phyloP scores from a whole-genome alignment of 2,888 invertebrate genomes.

The Anoplius nigerrimus region DNA sequence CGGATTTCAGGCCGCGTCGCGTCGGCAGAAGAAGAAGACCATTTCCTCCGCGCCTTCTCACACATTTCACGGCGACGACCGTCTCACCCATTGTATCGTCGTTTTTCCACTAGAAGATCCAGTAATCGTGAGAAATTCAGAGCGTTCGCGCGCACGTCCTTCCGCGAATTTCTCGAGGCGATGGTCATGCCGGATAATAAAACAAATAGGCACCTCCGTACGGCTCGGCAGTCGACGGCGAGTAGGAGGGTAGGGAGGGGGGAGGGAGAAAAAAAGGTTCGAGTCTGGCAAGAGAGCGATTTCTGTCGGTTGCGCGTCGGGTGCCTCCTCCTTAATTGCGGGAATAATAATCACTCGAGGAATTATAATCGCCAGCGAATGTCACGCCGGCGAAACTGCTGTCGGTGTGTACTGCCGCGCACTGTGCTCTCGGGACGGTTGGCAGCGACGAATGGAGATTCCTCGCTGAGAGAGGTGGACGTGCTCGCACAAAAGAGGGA shows the following conservation, averaged over 20 bases:
- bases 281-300: constrained; percentile 30
- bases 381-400: constrained; percentile 38
- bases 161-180: constrained; percentile 37
- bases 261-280: constrained; percentile 30
- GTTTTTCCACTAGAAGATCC: constrained; percentile 41
- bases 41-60: constrained; percentile 26
- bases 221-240: background rate
- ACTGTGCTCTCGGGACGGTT: background rate
- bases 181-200: constrained; percentile 53
- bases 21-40: too few species aligned
- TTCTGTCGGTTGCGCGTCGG: constrained; percentile 25
- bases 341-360: constrained; percentile 48
- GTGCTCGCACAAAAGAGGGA: constrained; percentile 52
- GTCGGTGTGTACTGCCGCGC: constrained; percentile 2
- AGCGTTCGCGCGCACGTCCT: constrained; percentile 25
- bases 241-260: background rate
- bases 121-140: constrained; percentile 53
- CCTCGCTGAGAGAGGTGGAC: constrained; percentile 25
- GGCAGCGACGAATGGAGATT: constrained; percentile 20
- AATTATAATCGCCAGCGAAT: constrained; percentile 41
- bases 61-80: constrained; percentile 34
- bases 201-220: constrained; percentile 34
- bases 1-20: too few species aligned
- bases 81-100: constrained; percentile 42
- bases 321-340: constrained; percentile 52